A percentile compares a stretch with the other conserved stretches of the same genome.
phyloP scores from a whole-genome alignment of 2,113 vertebrate species.

The Macrotis lagotis region DNA sequence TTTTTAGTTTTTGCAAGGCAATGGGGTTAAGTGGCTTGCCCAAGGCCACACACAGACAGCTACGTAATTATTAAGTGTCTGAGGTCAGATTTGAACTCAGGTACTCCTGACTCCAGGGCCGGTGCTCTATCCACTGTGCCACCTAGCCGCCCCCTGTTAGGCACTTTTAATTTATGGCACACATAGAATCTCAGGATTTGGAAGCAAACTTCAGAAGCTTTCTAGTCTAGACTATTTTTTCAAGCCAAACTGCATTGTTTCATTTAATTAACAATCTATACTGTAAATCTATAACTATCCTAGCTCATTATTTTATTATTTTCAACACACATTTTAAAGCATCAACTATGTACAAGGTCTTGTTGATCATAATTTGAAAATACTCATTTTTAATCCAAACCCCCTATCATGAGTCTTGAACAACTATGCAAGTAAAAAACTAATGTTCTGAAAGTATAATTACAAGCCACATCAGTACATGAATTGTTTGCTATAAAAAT shows the following conservation, averaged over 20 bases:
- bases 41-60: too few relatives aligned
- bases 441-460: not conserved
- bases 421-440: not conserved
- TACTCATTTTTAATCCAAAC: not conserved
- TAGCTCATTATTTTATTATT: not conserved
- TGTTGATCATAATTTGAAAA: not conserved
- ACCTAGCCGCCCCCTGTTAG: too few relatives aligned
- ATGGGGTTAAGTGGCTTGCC: too few relatives aligned
- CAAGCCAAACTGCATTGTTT: not conserved
- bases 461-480: not conserved
- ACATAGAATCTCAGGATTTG: not conserved
- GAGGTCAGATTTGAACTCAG: too few relatives aligned
- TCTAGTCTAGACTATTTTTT: not conserved
- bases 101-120: too few relatives aligned
- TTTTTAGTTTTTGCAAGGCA: too few relatives aligned
- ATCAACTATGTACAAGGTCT: not conserved
- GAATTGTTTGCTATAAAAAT: not conserved
- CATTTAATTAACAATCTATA: not conserved
- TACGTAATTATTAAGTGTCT: too few relatives aligned
- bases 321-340: not conserved
- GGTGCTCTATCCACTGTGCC: too few relatives aligned
- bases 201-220: not conserved
- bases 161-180: not conserved
- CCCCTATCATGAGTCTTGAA: not conserved
- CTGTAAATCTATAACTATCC: not conserved